Percentiles rank a stretch among this genome's conserved stretches.
Evolutionary conservation across 1,140 invertebrate genomes (phyloP).

Genomic region (Pectinophora gossypiella): DNA sequence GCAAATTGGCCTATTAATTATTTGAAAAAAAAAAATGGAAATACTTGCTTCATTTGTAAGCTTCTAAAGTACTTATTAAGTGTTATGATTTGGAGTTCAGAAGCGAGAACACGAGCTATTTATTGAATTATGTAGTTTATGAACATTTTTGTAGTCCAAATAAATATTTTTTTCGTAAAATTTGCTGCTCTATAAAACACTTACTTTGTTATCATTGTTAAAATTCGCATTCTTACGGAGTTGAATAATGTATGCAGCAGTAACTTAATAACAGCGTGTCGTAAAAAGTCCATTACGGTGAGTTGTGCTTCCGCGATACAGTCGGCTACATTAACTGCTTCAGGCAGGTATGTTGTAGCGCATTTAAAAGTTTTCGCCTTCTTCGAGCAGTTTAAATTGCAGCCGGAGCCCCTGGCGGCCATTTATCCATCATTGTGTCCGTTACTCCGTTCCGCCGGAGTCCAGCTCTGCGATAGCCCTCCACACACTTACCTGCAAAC

Average conservation of each 20-base stretch:
- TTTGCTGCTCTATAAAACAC: too few relatives aligned
- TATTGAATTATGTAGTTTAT: too few relatives aligned
- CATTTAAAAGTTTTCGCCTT: slow-evolving; percentile 36
- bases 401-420: slow-evolving; percentile 21
- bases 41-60: slow-evolving; percentile 12
- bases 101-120: too few relatives aligned
- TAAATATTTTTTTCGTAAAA: too few relatives aligned
- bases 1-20: slow-evolving; percentile 18
- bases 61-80: slow-evolving; percentile 9
- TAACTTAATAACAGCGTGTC: neutral
- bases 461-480: slow-evolving; percentile 19
- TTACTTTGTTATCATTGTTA: neutral
- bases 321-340: neutral
- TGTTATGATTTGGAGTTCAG: slow-evolving; percentile 9
- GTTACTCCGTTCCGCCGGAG: slow-evolving; percentile 16
- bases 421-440: slow-evolving; percentile 57
- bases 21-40: slow-evolving; percentile 17
- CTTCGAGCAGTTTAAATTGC: slow-evolving; percentile 40
- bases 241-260: neutral
- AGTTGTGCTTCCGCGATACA: neutral
- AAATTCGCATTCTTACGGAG: neutral
- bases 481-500: slow-evolving; percentile 5
- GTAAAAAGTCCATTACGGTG: slow-evolving; percentile 3
- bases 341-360: slow-evolving; percentile 22
- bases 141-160: too few relatives aligned